Conservation (phyloP, 1,140 invertebrate species). For the Musca domestica region DNA sequence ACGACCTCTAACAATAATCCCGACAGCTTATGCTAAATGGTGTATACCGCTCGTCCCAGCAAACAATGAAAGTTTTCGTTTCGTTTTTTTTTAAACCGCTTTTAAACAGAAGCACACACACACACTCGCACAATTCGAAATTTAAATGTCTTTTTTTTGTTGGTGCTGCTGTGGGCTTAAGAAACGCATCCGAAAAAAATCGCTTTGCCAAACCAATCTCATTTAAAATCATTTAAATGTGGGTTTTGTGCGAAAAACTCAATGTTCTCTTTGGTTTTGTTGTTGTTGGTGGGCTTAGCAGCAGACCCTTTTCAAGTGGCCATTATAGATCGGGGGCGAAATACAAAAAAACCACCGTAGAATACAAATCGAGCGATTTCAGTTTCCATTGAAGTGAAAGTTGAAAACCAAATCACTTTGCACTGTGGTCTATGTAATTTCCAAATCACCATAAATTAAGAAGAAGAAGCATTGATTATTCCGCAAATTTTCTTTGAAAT, state of each 20-base stretch:
- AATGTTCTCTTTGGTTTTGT: not conserved
- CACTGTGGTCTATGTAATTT: too few species aligned
- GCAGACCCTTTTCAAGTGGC: constrained; percentile 13
- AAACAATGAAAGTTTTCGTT: not conserved
- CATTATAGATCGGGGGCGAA: not conserved
- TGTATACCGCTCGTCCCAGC: not conserved
- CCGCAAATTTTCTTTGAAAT: too few species aligned
- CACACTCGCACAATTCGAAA: not conserved
- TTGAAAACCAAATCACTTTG: too few species aligned
- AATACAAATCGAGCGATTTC: too few species aligned
- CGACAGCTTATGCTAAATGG: constrained; percentile 11
- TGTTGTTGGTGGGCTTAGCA: not conserved
- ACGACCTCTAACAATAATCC: constrained; percentile 6
- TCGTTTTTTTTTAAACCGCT: not conserved
- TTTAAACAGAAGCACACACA: not conserved
- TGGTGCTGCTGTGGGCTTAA: too few species aligned
- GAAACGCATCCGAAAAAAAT: not conserved
- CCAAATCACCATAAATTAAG: too few species aligned
- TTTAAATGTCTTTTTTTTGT: not conserved
- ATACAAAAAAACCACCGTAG: too few species aligned
- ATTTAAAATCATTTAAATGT: not conserved
- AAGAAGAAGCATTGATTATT: too few species aligned
- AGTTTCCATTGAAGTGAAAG: too few species aligned
- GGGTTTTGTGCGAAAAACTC: not conserved
- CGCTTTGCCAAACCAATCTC: not conserved